phyloP scores from a whole-genome alignment of 2,113 vertebrate genomes.

The Oxyruncus cristatus region DNA sequence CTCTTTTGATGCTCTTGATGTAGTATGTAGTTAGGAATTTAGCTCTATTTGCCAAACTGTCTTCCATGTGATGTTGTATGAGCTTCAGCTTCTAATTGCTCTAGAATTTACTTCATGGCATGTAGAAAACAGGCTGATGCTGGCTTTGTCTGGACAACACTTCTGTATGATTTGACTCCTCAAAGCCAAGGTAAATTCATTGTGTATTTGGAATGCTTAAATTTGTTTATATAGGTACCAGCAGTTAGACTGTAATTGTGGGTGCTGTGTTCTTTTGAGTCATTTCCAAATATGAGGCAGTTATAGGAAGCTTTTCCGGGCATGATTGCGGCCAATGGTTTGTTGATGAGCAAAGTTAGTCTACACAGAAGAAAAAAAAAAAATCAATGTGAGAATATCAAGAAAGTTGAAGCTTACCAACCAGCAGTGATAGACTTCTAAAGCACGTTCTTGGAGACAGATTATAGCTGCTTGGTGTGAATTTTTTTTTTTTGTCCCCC shows the following conservation, averaged over 20 bases:
- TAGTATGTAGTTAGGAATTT: neutral
- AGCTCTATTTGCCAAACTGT: neutral
- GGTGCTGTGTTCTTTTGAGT: neutral
- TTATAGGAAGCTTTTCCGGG: neutral
- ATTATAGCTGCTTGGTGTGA: neutral
- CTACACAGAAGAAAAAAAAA: neutral
- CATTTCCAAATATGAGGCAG: neutral
- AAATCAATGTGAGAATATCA: neutral
- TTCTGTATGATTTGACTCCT: neutral
- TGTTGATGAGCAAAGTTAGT: neutral
- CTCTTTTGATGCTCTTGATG: neutral
- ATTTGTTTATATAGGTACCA: neutral
- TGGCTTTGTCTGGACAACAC: neutral
- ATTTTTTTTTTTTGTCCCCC: neutral
- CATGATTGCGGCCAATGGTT: neutral
- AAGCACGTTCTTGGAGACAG: neutral
- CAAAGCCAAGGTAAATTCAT: neutral
- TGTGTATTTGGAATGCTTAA: neutral
- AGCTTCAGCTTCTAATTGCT: neutral
- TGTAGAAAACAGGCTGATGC: neutral
- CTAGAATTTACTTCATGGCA: neutral
- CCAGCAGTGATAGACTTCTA: neutral
- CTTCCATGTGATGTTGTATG: neutral
- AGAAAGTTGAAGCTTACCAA: neutral
- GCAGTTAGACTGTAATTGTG: neutral